phyloP scores from a whole-genome alignment of 2,888 invertebrate genomes.

The Tinea semifulvella region DNA sequence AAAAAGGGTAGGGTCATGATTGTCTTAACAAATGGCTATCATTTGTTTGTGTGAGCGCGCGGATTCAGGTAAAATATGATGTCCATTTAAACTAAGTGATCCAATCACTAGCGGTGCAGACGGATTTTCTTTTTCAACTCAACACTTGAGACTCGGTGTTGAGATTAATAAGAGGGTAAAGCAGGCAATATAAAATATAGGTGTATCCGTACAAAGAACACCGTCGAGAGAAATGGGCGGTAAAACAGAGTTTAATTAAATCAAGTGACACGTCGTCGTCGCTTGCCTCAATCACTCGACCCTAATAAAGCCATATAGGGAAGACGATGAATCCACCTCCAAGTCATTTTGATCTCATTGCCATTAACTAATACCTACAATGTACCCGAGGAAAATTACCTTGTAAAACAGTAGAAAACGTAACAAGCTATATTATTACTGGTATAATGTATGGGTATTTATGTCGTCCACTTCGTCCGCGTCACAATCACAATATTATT shows the following conservation, averaged over 20 bases:
- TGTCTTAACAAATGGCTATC: slow-evolving; percentile 31
- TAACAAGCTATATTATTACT: too few relatives aligned
- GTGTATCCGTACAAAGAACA: neutral
- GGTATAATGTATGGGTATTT: too few relatives aligned
- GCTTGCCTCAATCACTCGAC: slow-evolving; percentile 63
- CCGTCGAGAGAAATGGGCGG: slow-evolving; percentile 43
- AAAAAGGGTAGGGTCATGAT: neutral
- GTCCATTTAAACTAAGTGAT: slow-evolving; percentile 54
- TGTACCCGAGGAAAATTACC: neutral
- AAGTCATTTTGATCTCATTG: slow-evolving; percentile 8
- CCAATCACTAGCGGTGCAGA: slow-evolving; percentile 50
- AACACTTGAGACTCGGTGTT: neutral
- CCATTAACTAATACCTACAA: slow-evolving; percentile 1
- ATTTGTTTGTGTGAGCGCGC: slow-evolving; percentile 48
- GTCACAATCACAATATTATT: too few relatives aligned
- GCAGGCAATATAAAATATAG: neutral
- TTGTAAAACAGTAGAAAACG: too few relatives aligned
- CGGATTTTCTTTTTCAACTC: neutral
- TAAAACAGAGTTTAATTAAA: slow-evolving; percentile 66
- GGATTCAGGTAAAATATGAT: slow-evolving; percentile 53
- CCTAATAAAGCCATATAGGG: slow-evolving; percentile 44
- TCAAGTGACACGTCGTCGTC: slow-evolving; percentile 58
- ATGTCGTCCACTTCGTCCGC: too few relatives aligned
- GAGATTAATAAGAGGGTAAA: neutral
- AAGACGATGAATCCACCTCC: slow-evolving; percentile 3